Conservation (phyloP, 2,113 vertebrate species). For the Cololabis saira region DNA sequence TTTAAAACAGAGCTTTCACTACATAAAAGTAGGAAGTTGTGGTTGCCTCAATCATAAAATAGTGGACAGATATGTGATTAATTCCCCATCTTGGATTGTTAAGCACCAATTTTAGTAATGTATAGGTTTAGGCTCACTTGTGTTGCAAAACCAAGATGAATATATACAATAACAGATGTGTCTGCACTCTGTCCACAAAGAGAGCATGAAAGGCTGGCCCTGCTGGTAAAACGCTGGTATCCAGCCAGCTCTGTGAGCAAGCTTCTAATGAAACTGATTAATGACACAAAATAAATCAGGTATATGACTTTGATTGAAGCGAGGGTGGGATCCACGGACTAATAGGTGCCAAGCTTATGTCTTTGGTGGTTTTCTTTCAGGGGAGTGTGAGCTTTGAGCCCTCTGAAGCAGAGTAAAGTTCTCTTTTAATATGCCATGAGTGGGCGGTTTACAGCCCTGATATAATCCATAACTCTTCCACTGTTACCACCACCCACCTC, state of each 20-base stretch:
- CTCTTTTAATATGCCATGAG: slow-evolving; percentile 70
- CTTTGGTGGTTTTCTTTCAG: slow-evolving; percentile 66
- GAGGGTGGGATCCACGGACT: slow-evolving; percentile 57
- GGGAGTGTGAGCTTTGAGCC: slow-evolving; percentile 59
- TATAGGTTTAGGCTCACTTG: no score
- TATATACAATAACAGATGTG: no score
- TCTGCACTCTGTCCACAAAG: no score
- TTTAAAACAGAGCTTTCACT: slow-evolving; percentile 30
- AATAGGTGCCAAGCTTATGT: slow-evolving; percentile 57
- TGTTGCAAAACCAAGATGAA: no score
- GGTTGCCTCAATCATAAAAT: slow-evolving; percentile 9
- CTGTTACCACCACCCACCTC: slow-evolving; percentile 66
- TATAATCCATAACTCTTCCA: slow-evolving; percentile 70
- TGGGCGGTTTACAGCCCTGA: slow-evolving; percentile 73
- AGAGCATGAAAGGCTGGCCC: no score
- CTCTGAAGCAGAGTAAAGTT: slow-evolving; percentile 63
- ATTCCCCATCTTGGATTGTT: no score
- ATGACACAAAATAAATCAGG: slow-evolving; percentile 65
- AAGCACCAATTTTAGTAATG: no score
- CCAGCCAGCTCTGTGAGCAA: no score
- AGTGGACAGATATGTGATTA: not conserved
- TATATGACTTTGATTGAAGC: slow-evolving; percentile 55
- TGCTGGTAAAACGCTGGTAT: no score
- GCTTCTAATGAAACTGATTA: slow-evolving; percentile 22
- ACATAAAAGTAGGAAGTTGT: slow-evolving; percentile 1